Evolutionary conservation across 2,888 invertebrate species (phyloP).

Genomic region (Drosophila multiciliata): DNA sequence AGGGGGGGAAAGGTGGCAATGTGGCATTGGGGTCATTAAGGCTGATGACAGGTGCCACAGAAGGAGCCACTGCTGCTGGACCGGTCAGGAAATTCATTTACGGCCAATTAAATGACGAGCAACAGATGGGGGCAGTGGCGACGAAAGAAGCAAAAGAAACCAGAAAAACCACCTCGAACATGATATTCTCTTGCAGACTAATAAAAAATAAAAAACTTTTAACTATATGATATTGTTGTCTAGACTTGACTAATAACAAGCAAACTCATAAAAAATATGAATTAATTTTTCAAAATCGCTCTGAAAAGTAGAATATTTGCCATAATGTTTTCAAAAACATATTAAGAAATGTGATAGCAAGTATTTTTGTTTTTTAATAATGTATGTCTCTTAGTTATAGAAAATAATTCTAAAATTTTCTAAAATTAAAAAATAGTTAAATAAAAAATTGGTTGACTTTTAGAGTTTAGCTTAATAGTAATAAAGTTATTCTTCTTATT

Average conservation of each 20-base stretch:
- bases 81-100: constrained; percentile 57
- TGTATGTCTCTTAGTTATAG: background rate
- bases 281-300: too few species aligned
- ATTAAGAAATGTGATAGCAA: accelerated
- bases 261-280: background rate
- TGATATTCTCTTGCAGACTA: background rate
- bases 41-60: constrained; percentile 51
- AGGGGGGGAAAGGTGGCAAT: background rate
- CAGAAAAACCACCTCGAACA: background rate
- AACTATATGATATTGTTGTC: background rate
- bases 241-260: background rate
- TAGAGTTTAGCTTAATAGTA: too few species aligned
- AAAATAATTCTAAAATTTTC: background rate
- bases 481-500: too few species aligned
- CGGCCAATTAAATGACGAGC: constrained; percentile 55
- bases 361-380: background rate
- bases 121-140: constrained; percentile 1
- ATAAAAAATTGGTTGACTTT: background rate
- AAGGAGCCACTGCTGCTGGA: constrained; percentile 15
- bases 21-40: constrained; percentile 20
- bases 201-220: background rate
- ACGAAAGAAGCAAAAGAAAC: constrained; percentile 19
- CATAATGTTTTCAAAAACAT: background rate
- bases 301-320: background rate
- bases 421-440: background rate